Evolutionary conservation across 2,888 invertebrate species (phyloP).

Genomic region (Aphidoletes aphidimyza): DNA sequence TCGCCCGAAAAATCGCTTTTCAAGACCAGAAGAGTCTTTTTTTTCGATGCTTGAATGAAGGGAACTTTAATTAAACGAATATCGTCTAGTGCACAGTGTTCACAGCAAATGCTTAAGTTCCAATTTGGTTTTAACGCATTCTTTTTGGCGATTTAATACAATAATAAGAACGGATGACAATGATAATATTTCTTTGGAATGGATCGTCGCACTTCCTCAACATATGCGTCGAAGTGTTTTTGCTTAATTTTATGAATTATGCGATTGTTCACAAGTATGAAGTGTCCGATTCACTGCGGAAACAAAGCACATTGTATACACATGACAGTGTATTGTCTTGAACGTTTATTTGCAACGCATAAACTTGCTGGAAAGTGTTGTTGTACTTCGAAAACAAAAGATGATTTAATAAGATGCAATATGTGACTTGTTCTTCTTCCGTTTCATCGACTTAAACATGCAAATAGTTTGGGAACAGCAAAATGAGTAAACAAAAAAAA

Average conservation of each 20-base stretch:
- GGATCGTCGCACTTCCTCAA: not conserved
- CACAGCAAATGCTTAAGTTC: not conserved
- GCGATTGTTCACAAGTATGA: not conserved
- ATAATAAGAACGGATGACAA: not conserved
- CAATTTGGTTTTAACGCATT: not conserved
- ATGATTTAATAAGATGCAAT: slow-evolving; percentile 46
- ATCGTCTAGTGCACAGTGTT: not conserved
- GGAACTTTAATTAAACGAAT: not conserved
- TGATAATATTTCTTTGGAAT: not conserved
- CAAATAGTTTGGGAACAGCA: slow-evolving; percentile 20
- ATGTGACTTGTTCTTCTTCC: not conserved
- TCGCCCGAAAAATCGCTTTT: not conserved
- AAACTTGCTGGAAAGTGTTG: not conserved
- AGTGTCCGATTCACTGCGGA: too few relatives aligned
- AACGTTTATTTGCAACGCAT: not conserved
- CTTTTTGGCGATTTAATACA: not conserved
- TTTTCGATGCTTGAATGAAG: not conserved
- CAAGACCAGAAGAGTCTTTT: not conserved
- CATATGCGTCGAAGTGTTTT: slow-evolving; percentile 45
- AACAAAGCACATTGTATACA: not conserved
- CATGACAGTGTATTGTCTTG: not conserved
- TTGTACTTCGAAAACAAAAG: too few relatives aligned
- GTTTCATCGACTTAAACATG: not conserved
- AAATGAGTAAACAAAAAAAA: too few relatives aligned
- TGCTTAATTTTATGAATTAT: slow-evolving; percentile 44